A percentile compares a stretch with the other conserved stretches of the same genome.
Conservation (phyloP, 2,113 vertebrate species). For the Aspidoscelis tigris region DNA sequence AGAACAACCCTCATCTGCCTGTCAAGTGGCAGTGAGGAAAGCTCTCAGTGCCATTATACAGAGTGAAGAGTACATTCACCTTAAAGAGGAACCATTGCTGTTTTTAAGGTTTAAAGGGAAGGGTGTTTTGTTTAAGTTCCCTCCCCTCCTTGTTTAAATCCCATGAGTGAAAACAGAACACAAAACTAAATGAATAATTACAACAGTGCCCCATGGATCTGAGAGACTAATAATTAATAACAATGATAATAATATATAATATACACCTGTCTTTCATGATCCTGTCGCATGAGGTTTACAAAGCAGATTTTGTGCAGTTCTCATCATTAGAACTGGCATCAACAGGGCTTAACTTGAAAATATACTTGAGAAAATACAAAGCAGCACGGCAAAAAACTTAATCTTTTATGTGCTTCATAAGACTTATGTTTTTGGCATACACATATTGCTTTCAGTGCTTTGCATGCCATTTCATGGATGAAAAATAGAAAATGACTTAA, state of each 20-base stretch:
- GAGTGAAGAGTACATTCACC: too few relatives aligned
- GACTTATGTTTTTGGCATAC: background rate
- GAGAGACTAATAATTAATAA: background rate
- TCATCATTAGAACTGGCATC: background rate
- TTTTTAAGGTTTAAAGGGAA: too few relatives aligned
- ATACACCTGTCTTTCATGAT: background rate
- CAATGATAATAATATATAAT: background rate
- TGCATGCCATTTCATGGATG: background rate
- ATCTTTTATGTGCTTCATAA: slow-evolving; percentile 1
- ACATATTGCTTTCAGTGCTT: slow-evolving; percentile 19
- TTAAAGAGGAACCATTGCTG: too few relatives aligned
- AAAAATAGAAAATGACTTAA: slow-evolving; percentile 10
- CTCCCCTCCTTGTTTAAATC: too few relatives aligned
- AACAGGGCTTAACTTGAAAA: background rate
- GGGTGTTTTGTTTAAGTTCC: too few relatives aligned
- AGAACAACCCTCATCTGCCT: too few relatives aligned
- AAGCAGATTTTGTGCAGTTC: background rate
- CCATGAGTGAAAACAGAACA: background rate
- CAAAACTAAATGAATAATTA: background rate
- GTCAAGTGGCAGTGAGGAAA: too few relatives aligned
- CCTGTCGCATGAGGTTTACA: background rate
- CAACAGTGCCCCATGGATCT: background rate
- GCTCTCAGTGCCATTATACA: too few relatives aligned
- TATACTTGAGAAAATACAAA: background rate
- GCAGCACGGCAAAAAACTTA: background rate